Evolutionary conservation across 2,113 vertebrate species (phyloP), one percentile per base, ranked within the genome.

Genomic region (Perca fluviatilis): DNA sequence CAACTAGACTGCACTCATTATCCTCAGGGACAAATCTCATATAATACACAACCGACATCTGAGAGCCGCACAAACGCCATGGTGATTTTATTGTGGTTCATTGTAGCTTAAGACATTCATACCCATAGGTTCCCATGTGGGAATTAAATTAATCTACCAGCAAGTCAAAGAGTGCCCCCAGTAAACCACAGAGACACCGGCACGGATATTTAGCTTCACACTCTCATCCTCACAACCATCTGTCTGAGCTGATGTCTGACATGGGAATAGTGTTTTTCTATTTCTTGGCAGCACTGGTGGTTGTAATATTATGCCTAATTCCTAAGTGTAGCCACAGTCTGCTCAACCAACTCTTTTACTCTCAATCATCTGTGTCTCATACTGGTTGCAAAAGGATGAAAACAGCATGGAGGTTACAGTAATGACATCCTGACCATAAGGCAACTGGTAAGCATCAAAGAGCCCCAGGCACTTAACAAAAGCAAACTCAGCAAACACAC

Each of bases 81-180:
- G 19, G n/a, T 76, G 73, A 40, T 72, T 57, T 77, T 50, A 47
- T 18, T 62, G 65, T 79, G 65, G 65, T 74, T 75, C 72, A 66
- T 83, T 72, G 56, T 10, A 46, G 83, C 68, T 67, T 14, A 76
- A 80, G 62, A 67, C 53, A 85, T 80, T 67, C 10, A 36, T 54
- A 58, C 18, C 21, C 64, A 57, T 50, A 43, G 7, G 56, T 40
- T 68, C 23, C 58, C 62, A 36, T 57, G 54, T 62, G 72, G 81
- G 82, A 86, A 70, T 80, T 73, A n/a, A 84, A 85, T 89, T 19
- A 65, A 90, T 87, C 63, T 64, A 50, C 23, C 46, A 85, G 12
- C 25, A 54, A 74, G 81, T 79, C 74, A 88, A 80, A 50, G 30
- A 79, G 56, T 2, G 33, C 69, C 74, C 72, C 62, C 53, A 74